Conservation (phyloP, 1,140 invertebrate genomes). For the Procambarus clarkii region DNA sequence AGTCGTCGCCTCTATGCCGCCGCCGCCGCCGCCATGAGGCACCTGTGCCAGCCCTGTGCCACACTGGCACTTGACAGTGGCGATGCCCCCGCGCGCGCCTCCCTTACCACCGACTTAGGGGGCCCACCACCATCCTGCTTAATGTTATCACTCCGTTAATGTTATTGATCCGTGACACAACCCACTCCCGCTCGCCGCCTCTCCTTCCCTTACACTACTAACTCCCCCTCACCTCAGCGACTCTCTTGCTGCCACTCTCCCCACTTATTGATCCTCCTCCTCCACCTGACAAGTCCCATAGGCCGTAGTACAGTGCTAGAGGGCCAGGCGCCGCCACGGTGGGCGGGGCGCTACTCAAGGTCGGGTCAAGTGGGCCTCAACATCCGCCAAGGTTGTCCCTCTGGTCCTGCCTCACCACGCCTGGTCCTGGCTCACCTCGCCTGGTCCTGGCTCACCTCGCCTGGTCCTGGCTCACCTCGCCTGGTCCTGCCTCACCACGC, state of each 20-base stretch:
- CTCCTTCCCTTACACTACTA: not conserved
- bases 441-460: too few species aligned
- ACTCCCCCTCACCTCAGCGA: too few species aligned
- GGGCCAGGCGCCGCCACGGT: too few species aligned
- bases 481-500: too few species aligned
- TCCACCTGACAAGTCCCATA: not conserved
- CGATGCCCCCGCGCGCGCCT: not conserved
- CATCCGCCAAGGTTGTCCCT: too few species aligned
- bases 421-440: too few species aligned
- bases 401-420: too few species aligned
- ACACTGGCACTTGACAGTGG: not conserved
- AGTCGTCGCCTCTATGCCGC: not conserved
- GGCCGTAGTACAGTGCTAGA: not conserved
- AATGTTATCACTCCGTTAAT: conserved; percentile 53
- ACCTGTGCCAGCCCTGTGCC: not conserved
- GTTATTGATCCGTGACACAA: conserved; percentile 40
- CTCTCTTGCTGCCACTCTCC: not conserved
- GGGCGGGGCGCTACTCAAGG: too few species aligned
- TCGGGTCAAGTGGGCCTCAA: too few species aligned
- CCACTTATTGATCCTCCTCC: not conserved
- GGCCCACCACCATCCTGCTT: conserved; percentile 10
- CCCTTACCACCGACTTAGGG: not conserved
- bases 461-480: too few species aligned
- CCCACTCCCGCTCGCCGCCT: not conserved
- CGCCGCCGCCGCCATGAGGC: not conserved